phyloP scores from a whole-genome alignment of 2,888 invertebrate species.

The Apotomis betuletana region DNA sequence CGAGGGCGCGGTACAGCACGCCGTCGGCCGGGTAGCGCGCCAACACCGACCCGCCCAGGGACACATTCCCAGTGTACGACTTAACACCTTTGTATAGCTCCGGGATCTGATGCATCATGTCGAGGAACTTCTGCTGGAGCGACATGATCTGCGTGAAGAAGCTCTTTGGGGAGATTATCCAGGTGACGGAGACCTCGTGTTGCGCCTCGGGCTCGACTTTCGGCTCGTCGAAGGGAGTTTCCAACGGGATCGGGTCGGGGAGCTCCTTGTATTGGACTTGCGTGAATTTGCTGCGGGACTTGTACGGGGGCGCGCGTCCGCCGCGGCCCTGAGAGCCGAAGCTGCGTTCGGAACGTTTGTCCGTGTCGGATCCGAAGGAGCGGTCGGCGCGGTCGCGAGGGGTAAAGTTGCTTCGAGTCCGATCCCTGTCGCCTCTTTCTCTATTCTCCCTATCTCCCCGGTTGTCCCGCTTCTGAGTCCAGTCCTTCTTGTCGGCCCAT shows the following conservation, averaged over 20 bases:
- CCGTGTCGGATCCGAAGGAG: slow-evolving; percentile 64
- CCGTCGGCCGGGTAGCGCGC: slow-evolving; percentile 88
- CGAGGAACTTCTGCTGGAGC: slow-evolving; percentile 82
- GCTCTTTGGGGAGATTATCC: slow-evolving; percentile 89
- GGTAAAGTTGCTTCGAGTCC: slow-evolving; percentile 64
- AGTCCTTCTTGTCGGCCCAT: slow-evolving; percentile 54
- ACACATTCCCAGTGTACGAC: slow-evolving; percentile 67
- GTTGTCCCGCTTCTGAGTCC: slow-evolving; percentile 55
- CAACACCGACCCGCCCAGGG: slow-evolving; percentile 86
- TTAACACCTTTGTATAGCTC: slow-evolving; percentile 84
- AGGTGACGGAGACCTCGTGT: slow-evolving; percentile 86
- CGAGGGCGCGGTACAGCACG: slow-evolving; percentile 87
- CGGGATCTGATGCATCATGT: slow-evolving; percentile 89
- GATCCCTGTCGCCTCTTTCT: slow-evolving; percentile 50
- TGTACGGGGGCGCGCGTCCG: slow-evolving; percentile 56
- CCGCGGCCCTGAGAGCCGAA: slow-evolving; percentile 61
- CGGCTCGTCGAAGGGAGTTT: slow-evolving; percentile 75
- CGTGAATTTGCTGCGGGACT: slow-evolving; percentile 64
- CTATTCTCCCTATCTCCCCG: slow-evolving; percentile 47
- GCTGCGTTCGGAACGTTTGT: slow-evolving; percentile 64
- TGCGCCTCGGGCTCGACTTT: slow-evolving; percentile 78
- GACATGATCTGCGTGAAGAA: slow-evolving; percentile 86
- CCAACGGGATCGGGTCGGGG: slow-evolving; percentile 74
- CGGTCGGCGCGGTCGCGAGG: slow-evolving; percentile 69
- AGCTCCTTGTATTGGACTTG: slow-evolving; percentile 69